A percentile compares a stretch with the other conserved stretches of the same genome.
These are phyloP conservation scores for Papilio polytes DNA, from an alignment of 1,140 invertebrate genomes.

Conservation along the genomic window DNA sequence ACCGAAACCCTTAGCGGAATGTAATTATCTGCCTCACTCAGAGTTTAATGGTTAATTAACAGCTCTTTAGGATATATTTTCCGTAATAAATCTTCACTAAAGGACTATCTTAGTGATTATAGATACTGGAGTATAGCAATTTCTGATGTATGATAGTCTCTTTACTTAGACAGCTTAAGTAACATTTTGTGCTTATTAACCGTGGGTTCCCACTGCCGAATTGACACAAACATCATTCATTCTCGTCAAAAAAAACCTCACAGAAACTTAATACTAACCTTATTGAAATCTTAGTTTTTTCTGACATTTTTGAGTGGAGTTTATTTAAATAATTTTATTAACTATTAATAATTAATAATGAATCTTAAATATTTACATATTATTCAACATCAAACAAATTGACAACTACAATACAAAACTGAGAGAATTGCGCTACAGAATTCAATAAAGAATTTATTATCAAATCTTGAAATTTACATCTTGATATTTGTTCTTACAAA, in stretches of 20 bases:
- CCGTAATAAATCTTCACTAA: not conserved
- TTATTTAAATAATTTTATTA: not conserved
- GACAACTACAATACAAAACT: not conserved
- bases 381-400: not conserved
- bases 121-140: too few relatives aligned
- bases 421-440: slow-evolving; percentile 1
- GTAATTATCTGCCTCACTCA: slow-evolving; percentile 36
- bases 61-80: not conserved
- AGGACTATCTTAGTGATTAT: not conserved
- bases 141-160: not conserved
- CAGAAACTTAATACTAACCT: not conserved
- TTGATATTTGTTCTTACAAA: not conserved
- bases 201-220: not conserved
- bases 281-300: not conserved
- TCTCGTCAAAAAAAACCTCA: too few relatives aligned
- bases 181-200: not conserved
- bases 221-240: too few relatives aligned
- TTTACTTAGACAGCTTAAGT: not conserved
- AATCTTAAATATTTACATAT: not conserved
- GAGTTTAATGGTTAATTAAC: not conserved
- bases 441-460: not conserved
- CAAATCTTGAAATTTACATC: not conserved
- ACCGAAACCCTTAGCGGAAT: slow-evolving; percentile 50
- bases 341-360: not conserved
- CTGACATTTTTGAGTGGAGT: not conserved